Evolutionary conservation across 2,797 vertebrate species (phyloP).

Genomic region (Myotis vivesi): DNA sequence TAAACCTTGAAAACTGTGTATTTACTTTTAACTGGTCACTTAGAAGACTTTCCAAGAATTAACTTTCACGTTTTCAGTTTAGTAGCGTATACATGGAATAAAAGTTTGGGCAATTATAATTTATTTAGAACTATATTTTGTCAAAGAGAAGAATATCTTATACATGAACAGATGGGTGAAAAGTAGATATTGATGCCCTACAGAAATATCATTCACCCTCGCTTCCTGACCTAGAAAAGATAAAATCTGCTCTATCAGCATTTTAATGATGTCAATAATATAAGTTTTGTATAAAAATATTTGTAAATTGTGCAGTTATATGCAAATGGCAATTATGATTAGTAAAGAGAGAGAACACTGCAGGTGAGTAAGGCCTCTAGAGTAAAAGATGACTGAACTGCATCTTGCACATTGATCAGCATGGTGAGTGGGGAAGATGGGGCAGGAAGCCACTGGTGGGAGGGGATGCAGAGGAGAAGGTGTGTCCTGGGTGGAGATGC

Average conservation of each 20-base stretch:
- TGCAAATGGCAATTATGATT: not conserved
- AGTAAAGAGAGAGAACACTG: not conserved
- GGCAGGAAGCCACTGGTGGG: fast-evolving
- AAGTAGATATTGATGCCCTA: not conserved
- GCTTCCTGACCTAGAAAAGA: not conserved
- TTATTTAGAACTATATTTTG: not conserved
- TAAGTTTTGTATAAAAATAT: not conserved
- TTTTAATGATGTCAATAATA: not conserved
- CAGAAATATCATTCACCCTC: not conserved
- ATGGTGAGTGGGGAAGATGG: not conserved
- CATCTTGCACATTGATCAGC: fast-evolving
- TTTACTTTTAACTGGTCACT: not conserved
- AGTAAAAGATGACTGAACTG: not conserved
- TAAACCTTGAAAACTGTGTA: not conserved
- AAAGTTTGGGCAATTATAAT: not conserved
- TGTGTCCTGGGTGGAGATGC: fast-evolving
- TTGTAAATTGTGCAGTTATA: not conserved
- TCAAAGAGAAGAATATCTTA: not conserved
- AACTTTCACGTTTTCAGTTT: not conserved
- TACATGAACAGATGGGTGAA: not conserved
- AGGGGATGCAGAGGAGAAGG: too few species aligned
- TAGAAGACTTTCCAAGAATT: not conserved
- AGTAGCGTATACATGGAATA: not conserved
- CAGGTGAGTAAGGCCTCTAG: not conserved
- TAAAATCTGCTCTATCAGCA: not conserved